Evolutionary conservation across 2,797 vertebrate genomes (phyloP).

Genomic region (Cygnus olor): DNA sequence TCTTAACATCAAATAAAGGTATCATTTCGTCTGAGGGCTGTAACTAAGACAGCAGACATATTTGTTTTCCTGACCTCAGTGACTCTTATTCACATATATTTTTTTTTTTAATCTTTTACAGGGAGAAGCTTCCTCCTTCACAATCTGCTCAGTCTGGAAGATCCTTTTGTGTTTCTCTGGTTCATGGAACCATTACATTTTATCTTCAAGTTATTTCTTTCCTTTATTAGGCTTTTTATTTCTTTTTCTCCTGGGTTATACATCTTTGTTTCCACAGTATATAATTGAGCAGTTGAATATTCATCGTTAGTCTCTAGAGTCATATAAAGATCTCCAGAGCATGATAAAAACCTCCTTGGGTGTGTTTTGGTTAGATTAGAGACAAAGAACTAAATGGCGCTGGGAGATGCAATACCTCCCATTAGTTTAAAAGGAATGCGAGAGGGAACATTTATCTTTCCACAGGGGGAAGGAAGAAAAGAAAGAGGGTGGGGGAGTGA

Average conservation of each 20-base stretch:
- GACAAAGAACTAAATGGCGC: constrained; percentile 29
- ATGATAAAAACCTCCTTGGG: constrained; percentile 22
- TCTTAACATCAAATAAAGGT: neutral
- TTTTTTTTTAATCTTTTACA: neutral
- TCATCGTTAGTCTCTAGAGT: constrained; percentile 37
- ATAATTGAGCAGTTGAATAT: constrained; percentile 49
- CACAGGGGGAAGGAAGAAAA: neutral
- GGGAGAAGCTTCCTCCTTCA: neutral
- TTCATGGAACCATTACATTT: constrained; percentile 4
- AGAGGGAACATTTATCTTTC: neutral
- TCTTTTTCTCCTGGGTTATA: constrained; percentile 36
- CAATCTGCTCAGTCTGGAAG: neutral
- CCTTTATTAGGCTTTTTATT: constrained; percentile 52
- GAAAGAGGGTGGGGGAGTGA: neutral
- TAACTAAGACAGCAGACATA: neutral
- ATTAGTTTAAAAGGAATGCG: constrained; percentile 20
- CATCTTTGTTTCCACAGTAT: constrained; percentile 19
- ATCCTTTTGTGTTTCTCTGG: neutral
- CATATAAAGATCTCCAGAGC: constrained; percentile 26
- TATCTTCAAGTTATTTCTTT: constrained; percentile 24
- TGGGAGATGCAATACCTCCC: neutral
- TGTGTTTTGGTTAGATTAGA: constrained; percentile 49
- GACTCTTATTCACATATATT: neutral
- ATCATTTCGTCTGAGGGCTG: neutral
- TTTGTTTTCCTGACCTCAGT: neutral